Base-by-base conservation (phyloP, 2,888 invertebrate genomes). In the Hydrotaea diabolus region DNA sequence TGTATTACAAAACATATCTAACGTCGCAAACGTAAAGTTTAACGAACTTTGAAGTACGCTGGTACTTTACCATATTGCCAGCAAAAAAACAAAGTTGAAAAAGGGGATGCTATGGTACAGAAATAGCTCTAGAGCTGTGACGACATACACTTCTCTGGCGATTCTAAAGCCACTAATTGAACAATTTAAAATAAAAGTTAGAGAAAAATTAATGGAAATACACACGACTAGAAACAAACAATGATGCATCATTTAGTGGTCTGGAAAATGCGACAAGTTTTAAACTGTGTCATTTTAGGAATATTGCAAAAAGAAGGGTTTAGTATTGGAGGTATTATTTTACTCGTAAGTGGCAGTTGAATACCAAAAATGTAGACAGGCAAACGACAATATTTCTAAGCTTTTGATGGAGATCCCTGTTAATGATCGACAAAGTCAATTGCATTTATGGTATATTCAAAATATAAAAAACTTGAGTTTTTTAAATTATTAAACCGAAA, bases 11-110 rank as follows among this genome's bases (percentile, higher is more conserved):
- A 73, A 74, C n/a, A n/a, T n/a, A n/a, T 57, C 59, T n/a, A 13
- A 83, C 73, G 77, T 83, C 66, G 64, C 49, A 73, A 62, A 74
- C 73, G 31, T 74, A 77, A 80, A 80, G 83, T 83, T 83, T 17
- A 80, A 77, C 62, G 80, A 83, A 83, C 83, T 80, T 62, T 73
- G 19, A 57, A 19, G n/a, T n/a, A n/a, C 71, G 11, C 31, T 69
- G 11, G 53, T 69, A 71, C 26, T 55, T 55, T 21, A 39, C 13
- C 39, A 13, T 39, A 64, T 23, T 15, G 39, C 39, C 13, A 11
- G 7, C 39, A 31, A 4, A 31, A 4, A 31, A 31, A 7, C 15
- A 66, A 43, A n/a, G n/a, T 36, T 64, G 64, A n/a, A n/a, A n/a
- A n/a, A 31, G 64, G 43, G 39, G 19, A 19, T 17, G n/a, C 7